phyloP scores from a whole-genome alignment of 1,140 invertebrate species.

The Pararge aegeria region DNA sequence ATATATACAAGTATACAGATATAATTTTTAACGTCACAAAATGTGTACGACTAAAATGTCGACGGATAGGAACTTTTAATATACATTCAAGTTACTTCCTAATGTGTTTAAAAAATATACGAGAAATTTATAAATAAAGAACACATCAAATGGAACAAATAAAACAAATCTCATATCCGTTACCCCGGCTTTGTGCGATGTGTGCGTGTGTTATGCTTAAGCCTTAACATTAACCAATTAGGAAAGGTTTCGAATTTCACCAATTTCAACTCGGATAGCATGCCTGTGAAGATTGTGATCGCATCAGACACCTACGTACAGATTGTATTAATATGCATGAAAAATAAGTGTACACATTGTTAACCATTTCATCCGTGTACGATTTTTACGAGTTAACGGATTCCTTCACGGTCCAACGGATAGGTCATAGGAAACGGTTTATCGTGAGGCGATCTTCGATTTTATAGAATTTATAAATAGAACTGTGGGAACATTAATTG shows the following conservation, averaged over 20 bases:
- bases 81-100: too few species aligned
- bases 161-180: too few species aligned
- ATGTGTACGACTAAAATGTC: too few species aligned
- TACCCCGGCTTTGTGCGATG: too few species aligned
- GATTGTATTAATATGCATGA: constrained; percentile 11
- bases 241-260: background rate
- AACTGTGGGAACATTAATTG: constrained; percentile 10
- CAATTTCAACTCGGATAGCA: background rate
- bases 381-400: constrained; percentile 27
- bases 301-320: background rate
- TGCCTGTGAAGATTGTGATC: constrained; percentile 9
- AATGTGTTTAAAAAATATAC: too few species aligned
- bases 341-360: constrained; percentile 20
- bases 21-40: too few species aligned
- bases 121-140: too few species aligned
- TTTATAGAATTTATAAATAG: constrained; percentile 10
- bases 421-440: constrained; percentile 16
- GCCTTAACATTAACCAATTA: too few species aligned
- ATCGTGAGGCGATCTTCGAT: constrained; percentile 16
- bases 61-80: too few species aligned
- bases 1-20: too few species aligned
- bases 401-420: constrained; percentile 21
- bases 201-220: too few species aligned
- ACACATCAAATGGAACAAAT: too few species aligned
- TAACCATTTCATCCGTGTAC: constrained; percentile 6